Evolutionary conservation across 1,140 invertebrate species (phyloP).

Genomic region (Diploscapter pachys): DNA sequence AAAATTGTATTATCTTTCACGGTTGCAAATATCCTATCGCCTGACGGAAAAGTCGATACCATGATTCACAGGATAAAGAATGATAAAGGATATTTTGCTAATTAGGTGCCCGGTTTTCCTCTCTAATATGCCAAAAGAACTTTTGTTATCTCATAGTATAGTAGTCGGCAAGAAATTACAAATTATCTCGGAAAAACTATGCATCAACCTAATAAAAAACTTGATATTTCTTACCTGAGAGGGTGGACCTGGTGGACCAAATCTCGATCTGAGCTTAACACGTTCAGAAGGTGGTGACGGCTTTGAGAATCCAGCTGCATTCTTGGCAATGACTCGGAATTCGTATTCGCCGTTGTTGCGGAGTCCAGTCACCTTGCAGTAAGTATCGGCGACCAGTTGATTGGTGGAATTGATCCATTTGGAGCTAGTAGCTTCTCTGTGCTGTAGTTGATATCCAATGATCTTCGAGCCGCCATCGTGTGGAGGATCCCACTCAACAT

Average conservation of each 20-base stretch:
- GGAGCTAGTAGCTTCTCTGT: slow-evolving; percentile 61
- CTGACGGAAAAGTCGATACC: too few species aligned
- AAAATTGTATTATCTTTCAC: too few species aligned
- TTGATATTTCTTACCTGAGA: slow-evolving; percentile 30
- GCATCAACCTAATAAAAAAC: too few species aligned
- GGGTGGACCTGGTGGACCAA: slow-evolving; percentile 62
- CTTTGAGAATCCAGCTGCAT: slow-evolving; percentile 88
- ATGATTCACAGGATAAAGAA: too few species aligned
- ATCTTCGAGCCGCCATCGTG: slow-evolving; percentile 90
- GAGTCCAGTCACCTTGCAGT: slow-evolving; percentile 81
- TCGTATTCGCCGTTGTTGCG: slow-evolving; percentile 86
- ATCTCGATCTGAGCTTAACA: slow-evolving; percentile 80
- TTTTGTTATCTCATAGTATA: too few species aligned
- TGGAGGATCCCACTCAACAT: slow-evolving; percentile 81
- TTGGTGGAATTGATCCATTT: slow-evolving; percentile 68
- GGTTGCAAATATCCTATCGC: too few species aligned
- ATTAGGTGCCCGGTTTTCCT: too few species aligned
- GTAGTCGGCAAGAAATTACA: too few species aligned
- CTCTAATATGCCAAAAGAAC: too few species aligned
- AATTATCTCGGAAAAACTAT: too few species aligned
- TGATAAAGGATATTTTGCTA: too few species aligned
- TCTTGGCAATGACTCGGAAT: slow-evolving; percentile 88
- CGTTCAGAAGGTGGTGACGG: slow-evolving; percentile 76
- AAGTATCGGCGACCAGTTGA: slow-evolving; percentile 68
- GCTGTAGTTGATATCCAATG: slow-evolving; percentile 74